Conservation (phyloP, 2,888 invertebrate genomes). For the Petrolisthes manimaculis region DNA sequence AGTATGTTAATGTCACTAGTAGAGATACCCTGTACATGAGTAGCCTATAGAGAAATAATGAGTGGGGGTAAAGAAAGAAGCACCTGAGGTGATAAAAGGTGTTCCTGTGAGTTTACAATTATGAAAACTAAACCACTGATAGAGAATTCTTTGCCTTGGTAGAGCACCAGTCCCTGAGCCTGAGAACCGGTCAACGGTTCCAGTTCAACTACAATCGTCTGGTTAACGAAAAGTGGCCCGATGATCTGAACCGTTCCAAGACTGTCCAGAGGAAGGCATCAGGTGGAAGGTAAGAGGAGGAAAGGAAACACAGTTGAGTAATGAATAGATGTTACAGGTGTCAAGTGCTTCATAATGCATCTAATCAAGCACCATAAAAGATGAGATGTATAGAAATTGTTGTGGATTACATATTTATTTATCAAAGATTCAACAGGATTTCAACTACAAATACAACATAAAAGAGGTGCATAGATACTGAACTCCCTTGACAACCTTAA, state of each 20-base stretch:
- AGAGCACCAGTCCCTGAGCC: constrained; percentile 56
- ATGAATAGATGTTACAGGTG: too few species aligned
- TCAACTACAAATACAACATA: too few species aligned
- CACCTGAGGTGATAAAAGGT: too few species aligned
- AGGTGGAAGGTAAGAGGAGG: constrained; percentile 36
- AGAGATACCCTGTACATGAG: not conserved
- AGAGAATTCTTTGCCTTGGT: constrained; percentile 15
- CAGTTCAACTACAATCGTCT: constrained; percentile 54
- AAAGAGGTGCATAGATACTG: too few species aligned
- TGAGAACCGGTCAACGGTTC: constrained; percentile 38
- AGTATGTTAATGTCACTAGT: not conserved
- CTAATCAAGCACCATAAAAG: too few species aligned
- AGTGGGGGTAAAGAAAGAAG: not conserved
- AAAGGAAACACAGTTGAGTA: too few species aligned
- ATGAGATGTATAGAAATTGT: too few species aligned
- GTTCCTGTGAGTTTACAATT: not conserved
- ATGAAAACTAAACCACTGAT: not conserved
- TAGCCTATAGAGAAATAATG: not conserved
- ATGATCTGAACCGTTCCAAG: constrained; percentile 29
- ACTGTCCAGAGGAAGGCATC: constrained; percentile 24
- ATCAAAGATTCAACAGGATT: too few species aligned
- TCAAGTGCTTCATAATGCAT: too few species aligned
- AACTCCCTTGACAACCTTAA: too few species aligned
- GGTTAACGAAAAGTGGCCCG: constrained; percentile 50
- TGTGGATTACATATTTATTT: too few species aligned